phyloP scores from a whole-genome alignment of 2,113 vertebrate genomes.

The Aphyosemion australe region DNA sequence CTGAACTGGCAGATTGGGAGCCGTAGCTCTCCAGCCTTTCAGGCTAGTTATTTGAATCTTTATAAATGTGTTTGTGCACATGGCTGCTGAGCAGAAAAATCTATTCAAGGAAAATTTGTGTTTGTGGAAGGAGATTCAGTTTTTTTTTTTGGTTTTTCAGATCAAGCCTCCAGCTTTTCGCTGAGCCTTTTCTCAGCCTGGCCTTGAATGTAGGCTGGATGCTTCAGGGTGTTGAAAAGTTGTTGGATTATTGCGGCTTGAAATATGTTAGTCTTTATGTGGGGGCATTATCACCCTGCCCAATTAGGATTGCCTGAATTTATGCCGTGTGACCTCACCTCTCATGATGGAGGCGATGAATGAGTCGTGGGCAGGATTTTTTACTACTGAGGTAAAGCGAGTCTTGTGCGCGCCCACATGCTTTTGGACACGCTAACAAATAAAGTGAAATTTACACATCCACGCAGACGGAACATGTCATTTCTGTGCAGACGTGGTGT shows the following conservation, averaged over 20 bases:
- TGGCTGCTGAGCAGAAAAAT: constrained; percentile 37
- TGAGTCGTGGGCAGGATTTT: constrained; percentile 4
- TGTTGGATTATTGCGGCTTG: constrained; percentile 50
- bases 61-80: constrained; percentile 19
- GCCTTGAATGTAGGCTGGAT: constrained; percentile 54
- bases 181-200: constrained; percentile 1
- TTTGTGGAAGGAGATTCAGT: constrained; percentile 15
- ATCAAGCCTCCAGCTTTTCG: constrained; percentile 42
- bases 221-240: constrained; percentile 58
- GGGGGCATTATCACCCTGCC: constrained; percentile 58
- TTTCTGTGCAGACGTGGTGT: constrained; percentile 3
- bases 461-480: constrained; percentile 5
- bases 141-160: constrained; percentile 25
- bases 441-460: constrained; percentile 3
- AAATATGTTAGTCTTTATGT: constrained; percentile 59
- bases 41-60: constrained; percentile 40
- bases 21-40: constrained; percentile 44
- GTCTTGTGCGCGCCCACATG: constrained; percentile 2
- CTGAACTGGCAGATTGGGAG: constrained; percentile 67
- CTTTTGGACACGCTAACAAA: constrained; percentile 3
- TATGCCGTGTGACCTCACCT: constrained; percentile 55
- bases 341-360: constrained; percentile 12
- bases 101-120: constrained; percentile 22
- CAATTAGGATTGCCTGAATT: constrained; percentile 63
- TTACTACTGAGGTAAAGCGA: constrained; percentile 14